Conservation (phyloP, 1,140 invertebrate genomes). For the Metopolophium dirhodum region DNA sequence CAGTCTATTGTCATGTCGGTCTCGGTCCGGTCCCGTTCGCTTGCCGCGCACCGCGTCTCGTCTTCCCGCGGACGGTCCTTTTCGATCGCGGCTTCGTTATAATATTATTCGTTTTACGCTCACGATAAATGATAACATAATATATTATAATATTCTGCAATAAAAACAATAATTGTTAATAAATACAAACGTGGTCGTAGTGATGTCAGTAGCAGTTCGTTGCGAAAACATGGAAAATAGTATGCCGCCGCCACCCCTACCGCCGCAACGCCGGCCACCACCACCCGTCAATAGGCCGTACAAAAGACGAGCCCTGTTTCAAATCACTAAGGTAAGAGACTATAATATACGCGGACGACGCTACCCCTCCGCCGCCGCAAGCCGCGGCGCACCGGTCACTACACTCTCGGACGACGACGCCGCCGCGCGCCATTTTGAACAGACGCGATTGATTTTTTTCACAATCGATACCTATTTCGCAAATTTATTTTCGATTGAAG, state of each 20-base stretch:
- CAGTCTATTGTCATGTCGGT: conserved; percentile 30
- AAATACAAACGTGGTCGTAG: not conserved
- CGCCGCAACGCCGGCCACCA: not conserved
- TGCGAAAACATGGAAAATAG: conserved; percentile 6
- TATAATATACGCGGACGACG: not conserved
- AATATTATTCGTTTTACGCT: not conserved
- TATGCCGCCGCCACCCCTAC: not conserved
- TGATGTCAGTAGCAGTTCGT: not conserved
- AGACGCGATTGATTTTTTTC: not conserved
- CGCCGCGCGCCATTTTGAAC: conserved; percentile 46
- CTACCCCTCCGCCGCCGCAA: not conserved
- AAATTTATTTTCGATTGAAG: not conserved
- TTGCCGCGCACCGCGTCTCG: not conserved
- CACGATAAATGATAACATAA: not conserved
- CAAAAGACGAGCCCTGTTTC: conserved; percentile 57
- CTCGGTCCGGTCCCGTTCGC: not conserved
- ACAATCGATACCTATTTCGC: not conserved
- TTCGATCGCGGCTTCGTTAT: not conserved
- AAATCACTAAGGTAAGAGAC: conserved; percentile 57
- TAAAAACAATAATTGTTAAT: not conserved
- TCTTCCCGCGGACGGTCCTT: not conserved
- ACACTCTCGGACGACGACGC: conserved; percentile 26
- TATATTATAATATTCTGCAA: not conserved
- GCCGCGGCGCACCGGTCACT: conserved; percentile 15
- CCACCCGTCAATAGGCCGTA: conserved; percentile 35